phyloP scores from a whole-genome alignment of 2,888 invertebrate genomes.

The Nycteola revayana region DNA sequence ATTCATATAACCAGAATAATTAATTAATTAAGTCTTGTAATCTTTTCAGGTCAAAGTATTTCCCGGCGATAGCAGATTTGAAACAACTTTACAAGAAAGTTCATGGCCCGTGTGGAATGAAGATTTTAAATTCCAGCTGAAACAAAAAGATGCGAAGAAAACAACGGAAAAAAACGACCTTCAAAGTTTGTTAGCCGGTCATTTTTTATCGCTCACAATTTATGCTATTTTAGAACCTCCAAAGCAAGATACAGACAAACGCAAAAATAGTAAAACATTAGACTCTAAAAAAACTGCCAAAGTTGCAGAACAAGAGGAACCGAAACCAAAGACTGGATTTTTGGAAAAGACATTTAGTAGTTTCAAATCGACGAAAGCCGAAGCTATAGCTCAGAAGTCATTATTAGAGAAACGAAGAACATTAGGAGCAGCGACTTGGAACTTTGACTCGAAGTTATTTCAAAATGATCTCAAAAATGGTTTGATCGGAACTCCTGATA shows the following conservation, averaged over 20 bases:
- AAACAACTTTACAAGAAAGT: slow-evolving; percentile 87
- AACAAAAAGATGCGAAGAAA: slow-evolving; percentile 77
- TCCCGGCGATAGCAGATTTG: slow-evolving; percentile 88
- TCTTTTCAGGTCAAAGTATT: slow-evolving; percentile 87
- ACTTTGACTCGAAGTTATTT: slow-evolving; percentile 84
- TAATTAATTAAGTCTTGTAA: slow-evolving; percentile 3
- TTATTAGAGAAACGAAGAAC: slow-evolving; percentile 84
- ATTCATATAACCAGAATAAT: too few relatives aligned
- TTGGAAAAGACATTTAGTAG: slow-evolving; percentile 75
- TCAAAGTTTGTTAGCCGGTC: slow-evolving; percentile 83
- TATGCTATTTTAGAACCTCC: slow-evolving; percentile 85
- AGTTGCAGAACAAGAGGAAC: slow-evolving; percentile 68
- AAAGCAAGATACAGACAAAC: slow-evolving; percentile 61
- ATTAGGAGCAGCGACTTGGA: slow-evolving; percentile 86
- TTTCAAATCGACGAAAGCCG: slow-evolving; percentile 70
- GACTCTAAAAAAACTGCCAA: slow-evolving; percentile 59
- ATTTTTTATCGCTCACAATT: slow-evolving; percentile 85
- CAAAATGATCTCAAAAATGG: slow-evolving; percentile 82
- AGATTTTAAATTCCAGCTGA: slow-evolving; percentile 86
- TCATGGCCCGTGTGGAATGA: slow-evolving; percentile 92
- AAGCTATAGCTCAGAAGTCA: slow-evolving; percentile 70
- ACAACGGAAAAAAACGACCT: slow-evolving; percentile 70
- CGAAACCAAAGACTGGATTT: slow-evolving; percentile 74
- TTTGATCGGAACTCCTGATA: slow-evolving; percentile 85
- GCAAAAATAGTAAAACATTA: slow-evolving; percentile 56